Evolutionary conservation across 2,113 vertebrate genomes (phyloP), one percentile per base, ranked within the genome.

Genomic region (Sceloporus undulatus): DNA sequence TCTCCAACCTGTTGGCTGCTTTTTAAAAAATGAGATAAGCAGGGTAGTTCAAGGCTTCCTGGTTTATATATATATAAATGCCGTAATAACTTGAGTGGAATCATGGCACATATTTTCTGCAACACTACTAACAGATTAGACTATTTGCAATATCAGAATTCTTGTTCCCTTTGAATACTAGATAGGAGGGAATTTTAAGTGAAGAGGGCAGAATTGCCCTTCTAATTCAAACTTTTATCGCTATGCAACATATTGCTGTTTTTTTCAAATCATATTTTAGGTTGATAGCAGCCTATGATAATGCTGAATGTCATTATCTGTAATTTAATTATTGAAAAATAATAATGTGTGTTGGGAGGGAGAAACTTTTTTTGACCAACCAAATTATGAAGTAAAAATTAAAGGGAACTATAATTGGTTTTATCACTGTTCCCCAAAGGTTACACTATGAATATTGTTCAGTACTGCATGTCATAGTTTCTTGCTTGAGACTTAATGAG

Each of bases 381-480:
- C 88, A 94, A 93, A 91, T 88, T 92, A 92, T 85, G 88, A 89
- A 89, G 90, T 87, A 89, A 87, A 84, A 92, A 92, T n/a, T 83
- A 89, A 66, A 87, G 59, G 87, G 86, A 87, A 91, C 74, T 76
- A 82, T 94, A 93, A 94, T 94, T 95, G 93, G 84, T 93, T 94
- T 93, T 94, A 94, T 93, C 78, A 76, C 88, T 85, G 73, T 92
- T 86, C 94, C 92, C 73, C 91, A 92, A 89, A 94, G 84, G 70
- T 91, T 88, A 89, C 92, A 95, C 91, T 91, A 85, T 89, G 90
- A 93, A 89, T 91, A 82, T 96, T 95, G 92, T 84, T 71, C 85
- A 91, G 85, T 34, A n/a, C 48, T 87, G 82, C 90, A 85, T 25
- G 21, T 59, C 74, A 38, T 56, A 42, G 71, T 82, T 52, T 23